Evolutionary conservation across 2,113 vertebrate species (phyloP).

Genomic region (Hipposideros armiger): DNA sequence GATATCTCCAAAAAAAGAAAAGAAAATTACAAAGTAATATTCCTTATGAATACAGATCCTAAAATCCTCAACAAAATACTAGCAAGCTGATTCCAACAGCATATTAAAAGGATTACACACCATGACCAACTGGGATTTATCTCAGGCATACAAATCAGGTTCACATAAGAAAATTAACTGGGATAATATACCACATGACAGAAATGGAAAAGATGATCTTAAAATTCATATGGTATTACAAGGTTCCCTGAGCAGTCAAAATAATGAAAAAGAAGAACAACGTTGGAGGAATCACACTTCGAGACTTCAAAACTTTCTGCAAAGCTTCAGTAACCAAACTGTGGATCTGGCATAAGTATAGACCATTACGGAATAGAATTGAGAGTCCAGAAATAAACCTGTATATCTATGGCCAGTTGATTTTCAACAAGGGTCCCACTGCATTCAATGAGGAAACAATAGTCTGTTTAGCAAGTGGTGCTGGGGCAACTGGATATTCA

Average conservation of each 20-base stretch:
- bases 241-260: neutral
- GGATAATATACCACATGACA: neutral
- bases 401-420: neutral
- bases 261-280: neutral
- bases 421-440: neutral
- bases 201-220: neutral
- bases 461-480: neutral
- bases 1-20: neutral
- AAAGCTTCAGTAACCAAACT: neutral
- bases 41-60: neutral
- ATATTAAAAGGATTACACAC: neutral
- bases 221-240: neutral
- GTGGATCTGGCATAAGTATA: neutral
- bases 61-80: neutral
- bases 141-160: neutral
- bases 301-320: constrained; percentile 21
- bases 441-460: neutral
- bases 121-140: neutral
- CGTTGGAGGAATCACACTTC: neutral
- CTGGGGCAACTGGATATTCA: neutral
- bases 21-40: neutral
- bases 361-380: neutral
- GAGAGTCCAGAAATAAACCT: neutral
- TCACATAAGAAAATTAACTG: neutral
- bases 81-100: neutral